Evolutionary conservation across 1,140 invertebrate genomes (phyloP).

Genomic region (Cylas formicarius): DNA sequence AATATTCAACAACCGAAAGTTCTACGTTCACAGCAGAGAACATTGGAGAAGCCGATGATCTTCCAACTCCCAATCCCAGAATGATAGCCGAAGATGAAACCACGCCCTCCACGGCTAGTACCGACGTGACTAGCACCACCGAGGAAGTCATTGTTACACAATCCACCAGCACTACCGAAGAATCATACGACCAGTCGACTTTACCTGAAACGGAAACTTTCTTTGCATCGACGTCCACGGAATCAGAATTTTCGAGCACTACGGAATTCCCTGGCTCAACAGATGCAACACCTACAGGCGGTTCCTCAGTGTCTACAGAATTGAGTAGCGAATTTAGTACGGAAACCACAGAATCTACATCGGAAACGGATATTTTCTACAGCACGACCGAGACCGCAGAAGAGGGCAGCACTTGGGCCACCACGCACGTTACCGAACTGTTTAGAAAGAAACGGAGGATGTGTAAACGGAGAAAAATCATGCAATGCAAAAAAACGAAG

Average conservation of each 20-base stretch:
- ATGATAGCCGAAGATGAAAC: not conserved
- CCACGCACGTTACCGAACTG: conserved; percentile 40
- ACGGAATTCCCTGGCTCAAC: conserved; percentile 25
- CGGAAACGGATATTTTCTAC: conserved; percentile 39
- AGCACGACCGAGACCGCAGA: conserved; percentile 32
- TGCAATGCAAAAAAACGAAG: conserved; percentile 59
- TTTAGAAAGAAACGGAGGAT: conserved; percentile 47
- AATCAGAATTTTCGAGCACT: conserved; percentile 25
- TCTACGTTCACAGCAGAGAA: conserved; percentile 25
- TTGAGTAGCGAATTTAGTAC: conserved; percentile 16
- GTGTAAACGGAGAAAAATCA: conserved; percentile 55
- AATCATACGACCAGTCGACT: not conserved
- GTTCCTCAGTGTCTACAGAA: conserved; percentile 1
- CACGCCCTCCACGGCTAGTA: conserved; percentile 1
- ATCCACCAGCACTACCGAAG: not conserved
- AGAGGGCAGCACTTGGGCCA: conserved; percentile 27
- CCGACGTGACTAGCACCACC: conserved; percentile 4
- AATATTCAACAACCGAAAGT: conserved; percentile 11
- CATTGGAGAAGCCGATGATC: not conserved
- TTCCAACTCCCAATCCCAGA: not conserved
- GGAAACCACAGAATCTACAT: conserved; percentile 19
- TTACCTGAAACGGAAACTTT: conserved; percentile 4
- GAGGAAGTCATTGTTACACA: not conserved
- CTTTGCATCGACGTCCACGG: conserved; percentile 19
- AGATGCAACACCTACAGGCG: not conserved